Percentiles rank a stretch among this genome's conserved stretches.
phyloP scores from a whole-genome alignment of 92 coral and sea anemone genomes.

The Actinernus sp. region DNA sequence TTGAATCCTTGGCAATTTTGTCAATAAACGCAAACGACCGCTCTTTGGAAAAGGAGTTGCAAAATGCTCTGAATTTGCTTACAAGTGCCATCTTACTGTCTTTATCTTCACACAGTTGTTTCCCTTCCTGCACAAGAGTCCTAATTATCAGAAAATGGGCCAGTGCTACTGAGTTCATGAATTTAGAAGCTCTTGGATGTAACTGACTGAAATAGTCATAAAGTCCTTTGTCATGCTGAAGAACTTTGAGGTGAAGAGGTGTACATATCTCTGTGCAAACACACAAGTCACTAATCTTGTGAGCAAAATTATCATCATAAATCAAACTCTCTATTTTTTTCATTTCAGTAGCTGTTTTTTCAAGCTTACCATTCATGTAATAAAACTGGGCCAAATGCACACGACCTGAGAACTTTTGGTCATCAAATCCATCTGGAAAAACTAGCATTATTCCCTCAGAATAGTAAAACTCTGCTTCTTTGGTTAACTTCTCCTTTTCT shows the following conservation, averaged over 20 bases:
- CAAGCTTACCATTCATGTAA: slow-evolving; percentile 11
- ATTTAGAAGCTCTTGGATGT: neutral
- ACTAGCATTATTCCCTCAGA: slow-evolving; percentile 7
- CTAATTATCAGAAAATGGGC: slow-evolving; percentile 15
- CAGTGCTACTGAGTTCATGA: slow-evolving; percentile 22
- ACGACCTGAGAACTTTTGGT: slow-evolving; percentile 10
- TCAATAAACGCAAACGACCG: slow-evolving; percentile 8
- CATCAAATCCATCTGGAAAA: slow-evolving; percentile 27
- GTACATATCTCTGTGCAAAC: slow-evolving; percentile 24
- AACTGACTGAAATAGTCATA: neutral
- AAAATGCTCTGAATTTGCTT: slow-evolving; percentile 4
- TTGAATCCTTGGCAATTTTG: neutral
- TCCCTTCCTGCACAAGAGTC: neutral
- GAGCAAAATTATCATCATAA: slow-evolving; percentile 3
- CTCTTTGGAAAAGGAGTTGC: neutral
- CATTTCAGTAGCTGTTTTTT: slow-evolving; percentile 3
- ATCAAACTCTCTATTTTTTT: neutral
- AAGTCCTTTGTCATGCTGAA: slow-evolving; percentile 12
- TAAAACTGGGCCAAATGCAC: slow-evolving; percentile 17
- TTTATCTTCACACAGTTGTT: neutral
- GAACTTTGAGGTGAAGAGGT: slow-evolving; percentile 8
- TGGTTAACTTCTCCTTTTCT: neutral
- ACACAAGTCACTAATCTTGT: slow-evolving; percentile 5
- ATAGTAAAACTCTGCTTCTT: slow-evolving; percentile 21
- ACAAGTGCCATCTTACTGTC: neutral